Base-by-base conservation (phyloP, 2,888 invertebrate species). In the Drosophila neoperkinsi region DNA sequence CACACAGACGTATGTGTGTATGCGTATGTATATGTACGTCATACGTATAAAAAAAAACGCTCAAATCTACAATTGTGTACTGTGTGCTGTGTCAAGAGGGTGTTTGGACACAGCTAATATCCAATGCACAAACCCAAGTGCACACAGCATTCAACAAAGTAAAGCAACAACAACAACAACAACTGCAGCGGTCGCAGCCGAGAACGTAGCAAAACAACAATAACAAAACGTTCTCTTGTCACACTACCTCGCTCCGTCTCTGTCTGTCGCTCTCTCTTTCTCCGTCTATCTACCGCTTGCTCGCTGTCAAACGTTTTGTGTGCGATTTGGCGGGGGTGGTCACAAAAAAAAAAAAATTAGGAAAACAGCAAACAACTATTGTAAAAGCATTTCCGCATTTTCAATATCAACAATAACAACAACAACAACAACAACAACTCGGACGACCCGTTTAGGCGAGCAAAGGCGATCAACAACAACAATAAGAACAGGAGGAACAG, bases 331-430 rank as follows among this genome's bases (percentile, higher is more conserved):
- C 62, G 65, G 62, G 75, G 75, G 63, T 71, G 74, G 57, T 55
- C 41, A 41, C 60, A 50, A 56, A 59, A 46, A 46, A 21, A 57
- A 38, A 34, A 34, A 34, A 75, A 38, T 52, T 52, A 63, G 25
- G 65, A 55, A 51, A 46, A 25, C 30, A 56, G 31, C 41, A 56
- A 60, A 53, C 66, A 69, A 72, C 58, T 73, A 46, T 34, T 62
- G 51, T 50, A 63, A 53, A 34, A 62, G 60, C 41, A 72, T 70
- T 75, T 79, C 76, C 73, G 73, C 63, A 57, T 81, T 78, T 81
- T 51, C 51, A 63, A 73, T 52, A 76, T 52, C 63, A 75, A 67
- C 31, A 61, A 73, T 52, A 21, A 21, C 21, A 21, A 21, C 21
- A 21, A 21, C 21, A 21, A 21, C 21, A 75, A 67, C 31, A 61